Evolutionary conservation across 2,888 invertebrate species (phyloP).

Genomic region (Rhodophaea formosa): DNA sequence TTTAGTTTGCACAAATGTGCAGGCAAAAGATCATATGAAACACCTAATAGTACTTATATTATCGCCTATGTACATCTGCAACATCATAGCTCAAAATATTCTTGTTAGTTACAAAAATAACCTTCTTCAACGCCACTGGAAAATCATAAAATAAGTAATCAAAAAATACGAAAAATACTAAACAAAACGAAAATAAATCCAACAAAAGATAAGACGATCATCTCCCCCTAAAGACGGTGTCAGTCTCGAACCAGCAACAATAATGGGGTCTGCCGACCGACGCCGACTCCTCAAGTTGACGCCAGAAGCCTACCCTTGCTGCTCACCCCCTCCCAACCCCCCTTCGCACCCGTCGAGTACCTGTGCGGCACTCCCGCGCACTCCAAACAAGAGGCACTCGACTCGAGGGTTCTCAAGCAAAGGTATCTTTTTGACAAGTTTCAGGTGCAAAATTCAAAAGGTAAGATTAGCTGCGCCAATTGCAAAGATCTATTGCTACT

Average conservation of each 20-base stretch:
- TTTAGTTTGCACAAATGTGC: too few relatives aligned
- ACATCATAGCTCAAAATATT: too few relatives aligned
- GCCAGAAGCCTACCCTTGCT: conserved; percentile 53
- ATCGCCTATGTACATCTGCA: too few relatives aligned
- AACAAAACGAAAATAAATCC: conserved; percentile 8
- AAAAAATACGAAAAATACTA: background rate
- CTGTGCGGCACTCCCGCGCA: conserved; percentile 34
- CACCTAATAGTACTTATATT: too few relatives aligned
- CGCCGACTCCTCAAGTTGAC: conserved; percentile 75
- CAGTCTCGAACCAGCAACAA: conserved; percentile 68
- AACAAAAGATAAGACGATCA: conserved; percentile 48
- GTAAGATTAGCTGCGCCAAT: conserved; percentile 39
- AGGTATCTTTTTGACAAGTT: conserved; percentile 68
- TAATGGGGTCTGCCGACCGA: conserved; percentile 51
- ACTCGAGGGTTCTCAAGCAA: conserved; percentile 37
- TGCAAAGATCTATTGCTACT: conserved; percentile 10
- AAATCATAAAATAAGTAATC: too few relatives aligned
- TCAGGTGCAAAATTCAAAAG: conserved; percentile 35
- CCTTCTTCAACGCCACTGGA: too few relatives aligned
- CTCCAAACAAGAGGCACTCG: conserved; percentile 45
- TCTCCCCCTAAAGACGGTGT: conserved; percentile 61
- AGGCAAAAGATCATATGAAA: too few relatives aligned
- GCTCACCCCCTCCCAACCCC: conserved; percentile 29
- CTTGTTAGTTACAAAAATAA: too few relatives aligned
- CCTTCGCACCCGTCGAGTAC: conserved; percentile 9